Evolutionary conservation across 2,113 vertebrate genomes (phyloP).

Genomic region (Hystrix cristata): DNA sequence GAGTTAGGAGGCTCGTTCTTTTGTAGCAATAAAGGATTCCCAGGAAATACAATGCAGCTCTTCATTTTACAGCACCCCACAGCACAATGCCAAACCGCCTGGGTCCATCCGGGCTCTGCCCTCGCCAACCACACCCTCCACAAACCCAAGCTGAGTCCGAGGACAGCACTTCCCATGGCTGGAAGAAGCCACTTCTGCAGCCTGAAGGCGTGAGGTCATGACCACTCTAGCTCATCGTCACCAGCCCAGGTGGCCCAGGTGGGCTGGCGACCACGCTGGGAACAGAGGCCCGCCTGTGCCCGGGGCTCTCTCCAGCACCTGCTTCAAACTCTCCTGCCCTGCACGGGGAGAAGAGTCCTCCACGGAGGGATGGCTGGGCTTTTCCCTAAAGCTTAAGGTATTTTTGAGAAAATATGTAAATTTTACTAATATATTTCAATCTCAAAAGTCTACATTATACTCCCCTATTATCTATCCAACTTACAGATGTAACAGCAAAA

Average conservation of each 20-base stretch:
- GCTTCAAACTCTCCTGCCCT: fast-evolving
- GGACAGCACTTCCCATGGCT: not conserved
- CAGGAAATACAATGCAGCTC: not conserved
- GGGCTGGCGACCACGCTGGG: not conserved
- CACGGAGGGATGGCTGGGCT: fast-evolving
- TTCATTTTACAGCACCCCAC: not conserved
- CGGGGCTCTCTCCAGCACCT: not conserved
- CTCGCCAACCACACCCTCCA: not conserved
- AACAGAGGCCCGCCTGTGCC: not conserved
- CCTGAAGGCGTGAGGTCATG: fast-evolving
- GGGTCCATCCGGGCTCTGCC: not conserved
- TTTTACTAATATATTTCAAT: not conserved
- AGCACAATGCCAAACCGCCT: not conserved
- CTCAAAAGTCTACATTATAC: not conserved
- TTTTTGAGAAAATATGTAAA: not conserved
- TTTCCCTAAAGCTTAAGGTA: not conserved
- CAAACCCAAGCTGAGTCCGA: not conserved
- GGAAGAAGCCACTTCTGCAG: not conserved
- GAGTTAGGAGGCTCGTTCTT: not conserved
- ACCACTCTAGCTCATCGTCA: not conserved
- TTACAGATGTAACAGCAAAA: not conserved
- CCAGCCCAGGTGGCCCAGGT: not conserved
- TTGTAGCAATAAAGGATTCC: not conserved
- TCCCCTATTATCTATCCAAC: not conserved
- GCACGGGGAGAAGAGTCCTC: not conserved